Base-by-base conservation (phyloP, 1,140 invertebrate genomes). In the Popillia japonica region DNA sequence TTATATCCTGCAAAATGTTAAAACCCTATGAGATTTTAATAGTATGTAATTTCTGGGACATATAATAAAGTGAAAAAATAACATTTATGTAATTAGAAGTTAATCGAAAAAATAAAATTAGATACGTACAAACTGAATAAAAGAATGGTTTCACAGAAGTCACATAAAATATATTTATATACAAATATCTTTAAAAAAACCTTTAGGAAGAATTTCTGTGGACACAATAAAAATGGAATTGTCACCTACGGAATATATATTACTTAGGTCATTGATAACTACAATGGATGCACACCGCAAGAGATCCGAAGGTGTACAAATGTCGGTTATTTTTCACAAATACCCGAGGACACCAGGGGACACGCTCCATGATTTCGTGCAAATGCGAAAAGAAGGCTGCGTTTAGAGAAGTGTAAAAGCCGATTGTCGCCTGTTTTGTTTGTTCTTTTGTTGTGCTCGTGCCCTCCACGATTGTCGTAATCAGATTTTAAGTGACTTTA, bases 261-360 rank as follows among this genome's bases (percentile, higher is more conserved):
- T 68, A 68, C 61, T 68, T 27, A 10, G 61, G 61, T 68, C 61
- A 68, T 68, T 68, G 61, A 68, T 68, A 68, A 23, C 61, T 68
- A 68, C 61, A 68, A 68, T 68, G 61, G 61, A 34, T 34, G 9
- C 22, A 68, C 61, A 22, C 61, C 61, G 61, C 61, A 68, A 68
- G 61, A 68, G 7, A 68, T 68, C 61, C 61, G 61, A 68, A 68
- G 27, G 61, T 68, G 72, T 61, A 78, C 75, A 80, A 79, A 78
- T 80, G 79, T 76, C 77, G 78, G 79, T 80, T 80, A 77, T 80
- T 80, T 78, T 79, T 80, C 78, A 78, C 72, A 76, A 80, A 78
- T 78, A 78, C 79, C 72, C 77, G 77, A 42, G 61, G 76, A 75
- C 61, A 68, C 61, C 77, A 55, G 23, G 44, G 76, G 76, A 72